A percentile compares a stretch with the other conserved stretches of the same genome.
Conservation (phyloP, 2,888 invertebrate species). For the Nemotelus nigrinus region DNA sequence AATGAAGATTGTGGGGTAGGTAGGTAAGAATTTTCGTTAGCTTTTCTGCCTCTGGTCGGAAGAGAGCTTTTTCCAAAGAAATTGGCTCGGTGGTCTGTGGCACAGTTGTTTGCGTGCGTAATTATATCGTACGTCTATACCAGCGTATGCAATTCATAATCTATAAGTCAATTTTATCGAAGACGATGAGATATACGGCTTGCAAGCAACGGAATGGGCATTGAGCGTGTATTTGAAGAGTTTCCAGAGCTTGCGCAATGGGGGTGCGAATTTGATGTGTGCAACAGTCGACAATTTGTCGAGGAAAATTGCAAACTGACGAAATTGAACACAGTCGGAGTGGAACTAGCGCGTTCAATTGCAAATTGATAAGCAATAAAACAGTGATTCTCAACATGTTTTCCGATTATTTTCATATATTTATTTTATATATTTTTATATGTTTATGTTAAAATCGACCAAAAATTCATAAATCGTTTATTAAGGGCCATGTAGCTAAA, state of each 20-base stretch:
- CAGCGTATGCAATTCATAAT: too few relatives aligned
- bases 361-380: neutral
- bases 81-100: too few relatives aligned
- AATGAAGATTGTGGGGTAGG: slow-evolving; percentile 21
- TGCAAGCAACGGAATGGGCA: neutral
- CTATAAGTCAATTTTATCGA: too few relatives aligned
- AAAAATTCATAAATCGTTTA: too few relatives aligned
- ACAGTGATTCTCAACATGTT: neutral
- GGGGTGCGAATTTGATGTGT: slow-evolving; percentile 3
- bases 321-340: slow-evolving; percentile 12
- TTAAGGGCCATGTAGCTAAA: too few relatives aligned
- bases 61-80: too few relatives aligned
- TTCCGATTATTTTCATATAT: too few relatives aligned
- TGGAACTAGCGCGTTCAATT: neutral
- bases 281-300: slow-evolving; percentile 23
- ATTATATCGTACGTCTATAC: too few relatives aligned
- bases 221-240: slow-evolving; percentile 7
- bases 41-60: neutral
- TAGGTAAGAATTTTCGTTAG: neutral
- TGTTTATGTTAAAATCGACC: too few relatives aligned
- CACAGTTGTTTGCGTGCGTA: too few relatives aligned
- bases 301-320: slow-evolving; percentile 16
- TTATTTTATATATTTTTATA: too few relatives aligned
- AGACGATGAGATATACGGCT: too few relatives aligned
- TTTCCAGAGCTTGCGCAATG: slow-evolving; percentile 30